A percentile compares a stretch with the other conserved stretches of the same genome.
Conservation (phyloP, 2,797 vertebrate species). For the Hozukius guyotensis region DNA sequence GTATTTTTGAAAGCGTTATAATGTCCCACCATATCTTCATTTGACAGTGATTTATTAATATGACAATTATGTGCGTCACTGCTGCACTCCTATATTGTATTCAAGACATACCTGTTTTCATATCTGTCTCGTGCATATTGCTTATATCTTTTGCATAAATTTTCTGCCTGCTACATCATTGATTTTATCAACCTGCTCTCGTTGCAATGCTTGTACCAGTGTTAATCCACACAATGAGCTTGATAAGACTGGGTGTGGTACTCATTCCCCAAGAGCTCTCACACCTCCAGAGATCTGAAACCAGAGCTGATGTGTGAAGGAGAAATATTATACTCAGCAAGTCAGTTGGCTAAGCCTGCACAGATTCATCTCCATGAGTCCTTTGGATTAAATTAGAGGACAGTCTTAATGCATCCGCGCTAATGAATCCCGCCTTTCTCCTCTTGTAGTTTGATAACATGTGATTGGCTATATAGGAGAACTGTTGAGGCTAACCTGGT, state of each 20-base stretch:
- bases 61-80: background rate
- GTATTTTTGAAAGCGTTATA: background rate
- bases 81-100: background rate
- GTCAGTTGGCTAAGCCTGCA: background rate
- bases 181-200: background rate
- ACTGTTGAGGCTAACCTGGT: background rate
- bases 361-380: background rate
- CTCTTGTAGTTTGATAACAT: background rate
- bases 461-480: background rate
- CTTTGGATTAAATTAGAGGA: background rate
- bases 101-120: background rate
- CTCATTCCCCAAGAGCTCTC: conserved; percentile 10
- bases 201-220: background rate
- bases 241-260: conserved; percentile 25
- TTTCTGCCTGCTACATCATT: background rate
- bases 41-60: background rate
- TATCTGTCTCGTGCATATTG: background rate
- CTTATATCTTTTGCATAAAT: background rate
- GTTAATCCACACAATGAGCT: conserved; percentile 11
- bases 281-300: conserved; percentile 46
- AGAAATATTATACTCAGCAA: background rate
- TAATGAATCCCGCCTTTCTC: background rate
- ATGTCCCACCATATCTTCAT: background rate
- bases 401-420: no score
- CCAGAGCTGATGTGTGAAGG: conserved; percentile 3